Conservation (phyloP, 2,888 invertebrate genomes). For the Drosophila silvestris region DNA sequence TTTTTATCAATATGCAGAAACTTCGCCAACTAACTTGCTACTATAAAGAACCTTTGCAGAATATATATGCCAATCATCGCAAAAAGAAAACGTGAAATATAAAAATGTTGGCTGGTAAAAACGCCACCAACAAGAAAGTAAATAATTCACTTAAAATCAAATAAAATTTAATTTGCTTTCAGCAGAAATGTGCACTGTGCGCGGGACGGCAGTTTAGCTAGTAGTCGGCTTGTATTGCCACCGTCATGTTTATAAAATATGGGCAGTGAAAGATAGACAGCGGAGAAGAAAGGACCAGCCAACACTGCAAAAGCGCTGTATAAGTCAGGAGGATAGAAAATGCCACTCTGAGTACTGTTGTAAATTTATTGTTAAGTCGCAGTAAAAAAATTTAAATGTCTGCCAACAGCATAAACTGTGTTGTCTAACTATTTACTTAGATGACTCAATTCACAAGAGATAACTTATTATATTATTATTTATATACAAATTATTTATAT, state of each 20-base stretch:
- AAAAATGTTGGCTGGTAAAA: slow-evolving; percentile 24
- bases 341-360: neutral
- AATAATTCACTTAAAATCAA: slow-evolving; percentile 77
- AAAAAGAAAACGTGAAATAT: neutral
- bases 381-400: neutral
- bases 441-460: neutral
- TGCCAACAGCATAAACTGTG: neutral
- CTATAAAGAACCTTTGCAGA: neutral
- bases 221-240: slow-evolving; percentile 11
- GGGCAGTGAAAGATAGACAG: neutral
- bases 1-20: neutral
- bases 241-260: neutral
- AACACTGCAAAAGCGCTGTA: neutral
- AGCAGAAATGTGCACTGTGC: slow-evolving; percentile 56
- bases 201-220: slow-evolving; percentile 37
- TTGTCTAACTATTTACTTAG: neutral
- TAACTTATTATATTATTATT: neutral
- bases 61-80: neutral
- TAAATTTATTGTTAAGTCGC: neutral
- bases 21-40: neutral
- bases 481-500: neutral
- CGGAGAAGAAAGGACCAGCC: neutral
- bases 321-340: neutral
- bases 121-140: slow-evolving; percentile 50
- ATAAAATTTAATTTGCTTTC: slow-evolving; percentile 72